A percentile compares a stretch with the other conserved stretches of the same genome.
Evolutionary conservation across 23 tunicate species (phyloP).

Genomic region (Styela plicata): DNA sequence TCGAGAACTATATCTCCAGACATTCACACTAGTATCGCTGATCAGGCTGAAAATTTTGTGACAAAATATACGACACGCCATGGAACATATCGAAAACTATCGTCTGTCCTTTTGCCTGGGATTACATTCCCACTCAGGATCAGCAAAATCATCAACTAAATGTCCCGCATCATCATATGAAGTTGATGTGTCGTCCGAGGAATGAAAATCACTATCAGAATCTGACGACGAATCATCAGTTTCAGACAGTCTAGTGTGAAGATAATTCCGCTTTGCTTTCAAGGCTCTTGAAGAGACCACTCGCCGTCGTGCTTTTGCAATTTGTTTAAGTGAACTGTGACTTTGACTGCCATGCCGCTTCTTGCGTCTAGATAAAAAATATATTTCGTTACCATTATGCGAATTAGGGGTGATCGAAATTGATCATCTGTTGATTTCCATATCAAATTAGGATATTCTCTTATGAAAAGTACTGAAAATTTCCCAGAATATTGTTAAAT

Average conservation of each 20-base stretch:
- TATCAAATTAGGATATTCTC: no score
- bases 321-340: background rate
- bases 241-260: constrained; percentile 21
- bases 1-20: no score
- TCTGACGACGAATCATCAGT: constrained; percentile 20
- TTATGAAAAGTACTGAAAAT: no score
- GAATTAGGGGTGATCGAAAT: no score
- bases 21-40: background rate
- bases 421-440: no score
- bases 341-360: background rate
- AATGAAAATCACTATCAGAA: background rate
- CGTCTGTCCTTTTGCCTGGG: constrained; percentile 11
- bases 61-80: background rate
- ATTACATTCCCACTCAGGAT: constrained; percentile 16
- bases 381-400: no score
- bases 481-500: no score
- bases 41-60: background rate
- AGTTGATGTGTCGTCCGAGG: constrained; percentile 7
- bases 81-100: background rate
- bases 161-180: constrained; percentile 30
- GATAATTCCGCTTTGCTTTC: constrained; percentile 19
- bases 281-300: background rate
- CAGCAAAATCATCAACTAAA: constrained; percentile 24
- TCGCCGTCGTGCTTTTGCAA: background rate
- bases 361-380: background rate